These are phyloP conservation scores for Agonopterix subpropinquella DNA, from an alignment of 2,888 invertebrate species.

Conservation along the genomic window DNA sequence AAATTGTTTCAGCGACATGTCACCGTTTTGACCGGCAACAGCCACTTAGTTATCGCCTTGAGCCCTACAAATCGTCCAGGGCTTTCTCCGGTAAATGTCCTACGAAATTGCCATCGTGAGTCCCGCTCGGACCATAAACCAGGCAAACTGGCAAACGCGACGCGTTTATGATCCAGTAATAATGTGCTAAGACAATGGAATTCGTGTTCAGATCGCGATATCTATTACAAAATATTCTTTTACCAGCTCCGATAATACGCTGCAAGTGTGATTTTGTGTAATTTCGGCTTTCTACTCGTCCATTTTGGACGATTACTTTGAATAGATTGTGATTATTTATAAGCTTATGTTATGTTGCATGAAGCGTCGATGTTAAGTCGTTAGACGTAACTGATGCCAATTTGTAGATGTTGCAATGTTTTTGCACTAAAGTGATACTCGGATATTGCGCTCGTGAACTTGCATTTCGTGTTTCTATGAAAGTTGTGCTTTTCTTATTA, in stretches of 20 bases:
- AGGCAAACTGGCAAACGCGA: conserved; percentile 57
- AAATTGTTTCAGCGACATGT: conserved; percentile 41
- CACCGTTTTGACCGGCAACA: conserved; percentile 30
- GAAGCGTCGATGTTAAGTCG: conserved; percentile 29
- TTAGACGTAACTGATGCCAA: conserved; percentile 31
- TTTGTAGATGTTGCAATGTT: conserved; percentile 17
- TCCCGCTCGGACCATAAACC: conserved; percentile 59
- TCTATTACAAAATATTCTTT: too few species aligned
- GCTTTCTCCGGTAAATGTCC: conserved; percentile 58
- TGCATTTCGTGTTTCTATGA: conserved; percentile 20
- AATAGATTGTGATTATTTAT: conserved; percentile 32
- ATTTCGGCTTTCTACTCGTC: too few species aligned
- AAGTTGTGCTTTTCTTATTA: conserved; percentile 20
- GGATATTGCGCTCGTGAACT: conserved; percentile 16
- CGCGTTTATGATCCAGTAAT: conserved; percentile 62
- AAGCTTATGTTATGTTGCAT: conserved; percentile 23
- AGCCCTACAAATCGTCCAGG: conserved; percentile 52
- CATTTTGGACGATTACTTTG: conserved; percentile 20
- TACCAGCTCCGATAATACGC: too few species aligned
- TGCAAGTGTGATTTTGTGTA: too few species aligned
- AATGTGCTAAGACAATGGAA: conserved; percentile 44
- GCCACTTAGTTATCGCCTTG: conserved; percentile 47
- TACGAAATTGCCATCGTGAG: conserved; percentile 69
- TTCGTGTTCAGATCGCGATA: conserved; percentile 13
- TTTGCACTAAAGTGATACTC: conserved; percentile 24